Evolutionary conservation across 1,140 invertebrate species (phyloP), one percentile per base, ranked within the genome.

Genomic region (Maniola jurtina): DNA sequence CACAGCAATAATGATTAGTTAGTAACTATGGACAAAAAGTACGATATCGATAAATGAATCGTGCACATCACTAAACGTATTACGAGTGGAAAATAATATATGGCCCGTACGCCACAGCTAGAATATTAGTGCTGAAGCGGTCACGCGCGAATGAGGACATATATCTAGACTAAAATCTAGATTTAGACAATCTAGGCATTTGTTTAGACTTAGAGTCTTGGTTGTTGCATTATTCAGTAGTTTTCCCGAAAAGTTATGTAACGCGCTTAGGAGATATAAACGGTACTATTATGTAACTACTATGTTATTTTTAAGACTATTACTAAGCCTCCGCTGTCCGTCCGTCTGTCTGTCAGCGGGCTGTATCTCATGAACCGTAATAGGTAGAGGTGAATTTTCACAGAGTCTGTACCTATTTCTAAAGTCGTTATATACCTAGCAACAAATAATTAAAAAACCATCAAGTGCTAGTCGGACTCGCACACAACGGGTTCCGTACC

Each of bases 31-130:
- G 6, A 52, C 16, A 52, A 16, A 52, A 16, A 52, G 0, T 0
- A 25, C 48, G 15, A 52, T 52, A 52, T 52, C 42, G 42, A 45
- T 45, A 48, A 14, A 6, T 48, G 10, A 16, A 2, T 16, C 15
- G 16, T 8, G 48, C n/a, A 64, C 74, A 71, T 70, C 77, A 72
- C 74, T 79, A 76, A 9, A 13, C 47, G 68, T 55, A 68, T 76
- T 76, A 63, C 60, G 61, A 71, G 66, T 66, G 77, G 68, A 75
- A 75, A 75, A n/a, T n/a, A 75, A 71, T 74, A 68, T 68, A 72
- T 68, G 48, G 2, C 48, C 10, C 48, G 15, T 9, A 52, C 14
- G 14, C 48, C 15, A 14, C 3, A 25, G 48, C 16, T 45, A 11
- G 9, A 45, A 25, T 16, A 42, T 42, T 42, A 25, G 15, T 25